Evolutionary conservation across 2,797 vertebrate genomes (phyloP), one percentile per base, ranked within the genome.

Genomic region (Spizella passerina): DNA sequence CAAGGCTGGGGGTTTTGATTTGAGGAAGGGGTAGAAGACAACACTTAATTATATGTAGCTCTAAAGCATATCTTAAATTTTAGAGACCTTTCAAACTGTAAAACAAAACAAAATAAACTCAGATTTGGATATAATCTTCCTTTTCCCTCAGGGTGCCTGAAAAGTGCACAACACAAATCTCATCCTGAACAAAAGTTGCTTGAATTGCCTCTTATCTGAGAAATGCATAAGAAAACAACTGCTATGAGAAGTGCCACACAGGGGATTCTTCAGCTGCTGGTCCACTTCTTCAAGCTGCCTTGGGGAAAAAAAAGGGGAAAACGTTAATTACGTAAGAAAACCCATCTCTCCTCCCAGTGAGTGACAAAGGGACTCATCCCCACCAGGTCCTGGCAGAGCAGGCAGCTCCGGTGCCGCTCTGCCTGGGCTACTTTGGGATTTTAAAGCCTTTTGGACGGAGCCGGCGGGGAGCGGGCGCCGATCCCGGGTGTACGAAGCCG

Each of bases 281-380:
- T 57, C 24, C 1, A 7, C 16, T 88, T 71, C 9, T 86, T 57
- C 4, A 16, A 55, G 57, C 19, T 34, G 36, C 22, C 52, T 76
- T 56, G 3, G 3, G 1, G 6, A 38, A 2, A 18, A n/a, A 23
- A 11, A 49, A 3, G 14, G 1, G 4, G 5, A 44, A 49, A 65
- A 5, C 39, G 34, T 47, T 36, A 85, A 46, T 77, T 66, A 47
- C 17, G 14, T 22, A 83, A 53, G 63, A 41, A 87, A 87, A 52
- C 18, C 50, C 34, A 8, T 19, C 53, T 80, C 22, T 80, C 23
- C 23, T 80, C 29, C n/a, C 9, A 26, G 18, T 41, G 21, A 89
- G 76, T 50, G 82, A 63, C 68, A 73, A 86, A 90, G 34, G 7
- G 10, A 29, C 30, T 90, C 38, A 61, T 60, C 29, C 60, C 38